Evolutionary conservation across 2,113 vertebrate species (phyloP).

Genomic region (Cyanoliseus patagonus): DNA sequence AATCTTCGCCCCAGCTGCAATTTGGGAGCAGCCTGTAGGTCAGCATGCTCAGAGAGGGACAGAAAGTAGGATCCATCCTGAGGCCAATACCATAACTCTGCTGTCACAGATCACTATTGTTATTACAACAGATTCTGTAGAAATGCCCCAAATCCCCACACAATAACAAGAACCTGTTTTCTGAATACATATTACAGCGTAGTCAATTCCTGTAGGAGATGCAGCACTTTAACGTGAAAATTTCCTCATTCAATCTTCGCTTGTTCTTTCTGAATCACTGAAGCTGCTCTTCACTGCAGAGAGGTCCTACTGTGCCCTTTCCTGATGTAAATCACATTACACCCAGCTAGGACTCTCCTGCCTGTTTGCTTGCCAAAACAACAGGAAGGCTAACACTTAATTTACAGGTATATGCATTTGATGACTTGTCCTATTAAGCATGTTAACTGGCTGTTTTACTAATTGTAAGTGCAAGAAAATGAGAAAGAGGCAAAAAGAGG

Average conservation of each 20-base stretch:
- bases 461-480: constrained; percentile 7
- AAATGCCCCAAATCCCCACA: not conserved
- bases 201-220: constrained; percentile 18
- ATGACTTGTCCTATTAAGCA: constrained; percentile 9
- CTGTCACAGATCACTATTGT: not conserved
- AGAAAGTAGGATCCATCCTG: not conserved
- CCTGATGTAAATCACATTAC: constrained; percentile 28
- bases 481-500: not conserved
- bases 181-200: not conserved
- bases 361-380: not conserved
- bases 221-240: constrained; percentile 25
- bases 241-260: not conserved
- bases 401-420: constrained; percentile 47
- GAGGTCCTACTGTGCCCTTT: constrained; percentile 21
- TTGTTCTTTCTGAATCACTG: constrained; percentile 32
- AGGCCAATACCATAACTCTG: not conserved
- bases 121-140: not conserved
- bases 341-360: not conserved
- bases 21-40: not conserved
- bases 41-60: not conserved
- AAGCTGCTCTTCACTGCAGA: not conserved
- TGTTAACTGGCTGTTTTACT: not conserved
- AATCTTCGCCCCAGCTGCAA: not conserved
- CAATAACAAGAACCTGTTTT: constrained; percentile 8
- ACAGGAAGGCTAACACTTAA: constrained; percentile 32